Evolutionary conservation across 2,797 vertebrate species (phyloP).

Genomic region (Alcedo quadribrachys): DNA sequence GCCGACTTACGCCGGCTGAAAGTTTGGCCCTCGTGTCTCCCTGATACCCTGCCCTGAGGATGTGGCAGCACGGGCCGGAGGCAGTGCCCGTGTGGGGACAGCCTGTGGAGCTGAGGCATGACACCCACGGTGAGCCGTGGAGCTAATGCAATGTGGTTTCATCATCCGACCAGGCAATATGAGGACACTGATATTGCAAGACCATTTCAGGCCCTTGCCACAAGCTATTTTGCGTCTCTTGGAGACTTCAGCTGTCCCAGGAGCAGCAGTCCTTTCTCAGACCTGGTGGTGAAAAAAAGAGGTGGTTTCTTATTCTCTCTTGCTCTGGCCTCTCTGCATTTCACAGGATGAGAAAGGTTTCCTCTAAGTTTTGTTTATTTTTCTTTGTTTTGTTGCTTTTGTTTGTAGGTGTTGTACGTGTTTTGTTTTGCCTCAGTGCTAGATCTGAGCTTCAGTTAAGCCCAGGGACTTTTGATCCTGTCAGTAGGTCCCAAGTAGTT

Average conservation of each 20-base stretch:
- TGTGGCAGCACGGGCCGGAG: background rate
- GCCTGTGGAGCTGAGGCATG: background rate
- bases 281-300: background rate
- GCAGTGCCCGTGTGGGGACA: background rate
- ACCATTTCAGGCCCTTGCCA: background rate
- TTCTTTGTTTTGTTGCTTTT: too few relatives aligned
- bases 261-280: background rate
- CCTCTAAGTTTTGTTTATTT: background rate
- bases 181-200: slow-evolving; percentile 1
- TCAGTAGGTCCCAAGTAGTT: background rate
- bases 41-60: background rate
- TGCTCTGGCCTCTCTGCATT: background rate
- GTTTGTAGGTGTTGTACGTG: too few relatives aligned
- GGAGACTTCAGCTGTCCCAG: background rate
- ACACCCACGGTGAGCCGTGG: fast-evolving
- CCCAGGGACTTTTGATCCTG: background rate
- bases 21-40: background rate
- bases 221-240: background rate
- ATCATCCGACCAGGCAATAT: background rate
- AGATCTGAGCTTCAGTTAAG: background rate
- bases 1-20: background rate
- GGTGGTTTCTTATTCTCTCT: background rate
- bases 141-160: background rate
- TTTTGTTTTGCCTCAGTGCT: too few relatives aligned
- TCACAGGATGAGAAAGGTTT: background rate